Evolutionary conservation across 1,140 invertebrate genomes (phyloP), one percentile per base, ranked within the genome.

Genomic region (Drosophila elegans): DNA sequence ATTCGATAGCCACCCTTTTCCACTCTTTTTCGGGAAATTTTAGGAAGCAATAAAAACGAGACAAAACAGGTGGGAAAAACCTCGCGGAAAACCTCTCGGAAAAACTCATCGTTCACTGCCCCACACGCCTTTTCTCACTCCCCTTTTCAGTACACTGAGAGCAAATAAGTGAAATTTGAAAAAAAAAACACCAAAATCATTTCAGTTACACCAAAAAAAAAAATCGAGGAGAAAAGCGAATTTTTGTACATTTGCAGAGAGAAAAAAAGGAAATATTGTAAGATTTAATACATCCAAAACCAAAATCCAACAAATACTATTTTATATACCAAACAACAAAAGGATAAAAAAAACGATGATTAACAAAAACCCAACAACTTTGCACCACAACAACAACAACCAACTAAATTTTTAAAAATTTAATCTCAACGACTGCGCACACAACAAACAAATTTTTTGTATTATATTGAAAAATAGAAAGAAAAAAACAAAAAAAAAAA

Each of bases 391-490:
- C 41, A 49, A 64, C 56, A 76, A 71, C 44, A 69, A 82, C 68
- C 46, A 84, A 75, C 54, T 34, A 64, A 71, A 69, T 38, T 71
- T 71, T 69, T 71, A 69, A 67, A 69, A 71, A 56, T 71, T 71
- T 69, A 83, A 89, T 71, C 83, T 86, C 83, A 86, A 86, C 83
- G 83, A 88, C 83, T 88, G 83, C 83, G 83, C 83, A 88, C 83
- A 88, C 73, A 84, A 88, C 61, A 81, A 81, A 84, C 81, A 85
- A 86, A 81, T 85, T 86, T 85, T 85, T 85, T 86, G 82, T 84
- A 84, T 77, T 84, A 84, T 84, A 83, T 75, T 71, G 32, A 80
- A 68, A 60, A 68, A 61, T 25, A 32, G 4, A 46, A 34, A 39
- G 44, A 38, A 42, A 62, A 39, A 36, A 38, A 21, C 34, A 68